Base-by-base conservation (phyloP, 2,797 vertebrate genomes). In the Alcedo atthis region DNA sequence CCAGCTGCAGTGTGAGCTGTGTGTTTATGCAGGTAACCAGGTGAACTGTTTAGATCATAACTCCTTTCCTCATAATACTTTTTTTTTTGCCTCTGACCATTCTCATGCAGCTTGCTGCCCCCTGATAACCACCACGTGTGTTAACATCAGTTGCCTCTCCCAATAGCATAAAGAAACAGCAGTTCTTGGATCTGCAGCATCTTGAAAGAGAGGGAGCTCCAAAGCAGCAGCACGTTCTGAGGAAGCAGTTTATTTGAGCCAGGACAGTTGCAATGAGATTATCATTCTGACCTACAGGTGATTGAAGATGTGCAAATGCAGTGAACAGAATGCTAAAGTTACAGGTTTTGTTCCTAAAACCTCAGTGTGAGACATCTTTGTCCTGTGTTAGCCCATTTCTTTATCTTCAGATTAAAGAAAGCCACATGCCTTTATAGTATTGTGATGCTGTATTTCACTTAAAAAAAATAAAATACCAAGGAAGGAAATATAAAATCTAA, bases 401-500 rank as follows among this genome's bases (percentile, higher is more conserved):
- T 2, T 62, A 37, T 61, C 62, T 77, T 87, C 21, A 64, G 28
- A 28, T 43, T 54, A 32, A 85, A 85, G 61, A 17, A 63, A 66
- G 15, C 40, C 3, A 3, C 20, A 1, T 19, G 3, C 63, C 24
- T 70, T 24, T 19, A 0, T 37, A 7, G 26, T 46, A 3, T 13
- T 74, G 16, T 32, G 61, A 15, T 84, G n/a, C 22, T 85, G 37
- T 51, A 28, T 68, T 82, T 92, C 43, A 42, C 25, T 57, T 86
- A 67, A 12, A 12, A 66, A 37, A 22, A n/a, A 25, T 20, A 8
- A 49, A 51, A 40, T 40, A 6, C 63, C 17, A 7, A 45, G 35
- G 66, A 59, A 83, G 32, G 35, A 54, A 87, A 28, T 25, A 12
- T 4, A 70, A 20, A 1, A 0, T 48, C 7, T 18, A 67, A 73